Base-by-base conservation (phyloP, 1,140 invertebrate genomes). In the Drosophila hydei region DNA sequence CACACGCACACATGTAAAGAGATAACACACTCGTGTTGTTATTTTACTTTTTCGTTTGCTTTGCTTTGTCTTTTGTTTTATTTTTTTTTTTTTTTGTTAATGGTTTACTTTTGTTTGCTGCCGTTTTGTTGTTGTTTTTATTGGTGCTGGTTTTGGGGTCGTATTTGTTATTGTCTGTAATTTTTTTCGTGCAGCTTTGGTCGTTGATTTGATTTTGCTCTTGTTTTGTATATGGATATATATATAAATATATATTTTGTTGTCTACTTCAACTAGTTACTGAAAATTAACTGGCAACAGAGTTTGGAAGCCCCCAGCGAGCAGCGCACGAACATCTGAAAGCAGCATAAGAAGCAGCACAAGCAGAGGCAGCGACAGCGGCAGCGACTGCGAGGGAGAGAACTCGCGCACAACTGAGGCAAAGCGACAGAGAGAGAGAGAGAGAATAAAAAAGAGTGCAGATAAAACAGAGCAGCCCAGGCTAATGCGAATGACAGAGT, bases 231-330 rank as follows among this genome's bases (percentile, higher is more conserved):
- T 55, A 45, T 40, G 33, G 21, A 23, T 23, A 23, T 23, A 23
- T 4, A 23, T 67, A 56, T 54, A 65, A 2, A 23, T 23, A 23
- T 23, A 4, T 23, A 23, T 23, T 4, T 33, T 78, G 83, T 79
- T 88, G 83, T 88, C 83, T 88, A 78, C 83, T 87, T 88, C 83
- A 87, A 81, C 78, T 88, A 88, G 83, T 83, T 78, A 87, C 83
- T 78, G 72, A 88, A 87, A 88, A 87, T 87, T 87, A 87, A 87
- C 83, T 87, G 81, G 65, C 80, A 85, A 77, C 80, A 80, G 70
- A 87, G 81, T 80, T 84, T 87, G 61, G 71, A 87, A 69, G 75
- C 65, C 74, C 75, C 77, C 76, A 80, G 77, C 51, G 69, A 72
- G 73, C 72, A 71, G 54, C 69, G 50, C 62, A 72, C 79, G 77